Percentiles rank a stretch among this genome's conserved stretches.
Conservation (phyloP, 2,113 vertebrate genomes). For the Trogon surrucura region DNA sequence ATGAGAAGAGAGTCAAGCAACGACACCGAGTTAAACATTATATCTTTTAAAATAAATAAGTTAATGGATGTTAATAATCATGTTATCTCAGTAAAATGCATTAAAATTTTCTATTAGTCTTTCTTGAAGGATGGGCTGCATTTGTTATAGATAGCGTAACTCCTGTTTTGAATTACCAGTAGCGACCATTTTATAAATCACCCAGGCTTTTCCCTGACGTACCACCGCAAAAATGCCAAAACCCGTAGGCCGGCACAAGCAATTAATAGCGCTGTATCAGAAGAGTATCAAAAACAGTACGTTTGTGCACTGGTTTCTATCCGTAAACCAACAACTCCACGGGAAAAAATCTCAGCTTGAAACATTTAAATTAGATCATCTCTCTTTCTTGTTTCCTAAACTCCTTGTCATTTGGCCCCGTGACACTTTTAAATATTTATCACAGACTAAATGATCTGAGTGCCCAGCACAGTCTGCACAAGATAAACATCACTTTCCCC, state of each 20-base stretch:
- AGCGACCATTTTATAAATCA: slow-evolving; percentile 35
- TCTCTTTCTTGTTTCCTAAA: slow-evolving; percentile 64
- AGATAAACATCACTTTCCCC: slow-evolving; percentile 46
- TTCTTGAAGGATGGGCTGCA: not conserved
- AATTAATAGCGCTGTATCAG: slow-evolving; percentile 60
- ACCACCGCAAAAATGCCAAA: slow-evolving; percentile 33
- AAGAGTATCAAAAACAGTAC: slow-evolving; percentile 35
- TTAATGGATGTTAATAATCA: slow-evolving; percentile 52
- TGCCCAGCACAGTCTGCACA: slow-evolving; percentile 48
- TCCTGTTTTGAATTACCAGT: slow-evolving; percentile 48
- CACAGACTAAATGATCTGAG: slow-evolving; percentile 55
- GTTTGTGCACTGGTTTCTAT: slow-evolving; percentile 32
- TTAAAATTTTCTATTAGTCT: slow-evolving; percentile 34
- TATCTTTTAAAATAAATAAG: slow-evolving; percentile 51
- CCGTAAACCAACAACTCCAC: slow-evolving; percentile 51
- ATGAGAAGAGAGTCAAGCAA: not conserved
- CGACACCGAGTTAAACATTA: not conserved
- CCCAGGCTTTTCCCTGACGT: not conserved
- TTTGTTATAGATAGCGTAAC: slow-evolving; percentile 51
- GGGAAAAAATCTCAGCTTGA: slow-evolving; percentile 61
- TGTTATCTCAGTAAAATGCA: slow-evolving; percentile 44
- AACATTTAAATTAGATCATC: slow-evolving; percentile 67
- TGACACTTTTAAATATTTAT: slow-evolving; percentile 66
- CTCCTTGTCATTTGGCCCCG: slow-evolving; percentile 34
- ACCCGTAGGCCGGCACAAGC: not conserved